Evolutionary conservation across 2,113 vertebrate species (phyloP).

Genomic region (Crocuta crocuta): DNA sequence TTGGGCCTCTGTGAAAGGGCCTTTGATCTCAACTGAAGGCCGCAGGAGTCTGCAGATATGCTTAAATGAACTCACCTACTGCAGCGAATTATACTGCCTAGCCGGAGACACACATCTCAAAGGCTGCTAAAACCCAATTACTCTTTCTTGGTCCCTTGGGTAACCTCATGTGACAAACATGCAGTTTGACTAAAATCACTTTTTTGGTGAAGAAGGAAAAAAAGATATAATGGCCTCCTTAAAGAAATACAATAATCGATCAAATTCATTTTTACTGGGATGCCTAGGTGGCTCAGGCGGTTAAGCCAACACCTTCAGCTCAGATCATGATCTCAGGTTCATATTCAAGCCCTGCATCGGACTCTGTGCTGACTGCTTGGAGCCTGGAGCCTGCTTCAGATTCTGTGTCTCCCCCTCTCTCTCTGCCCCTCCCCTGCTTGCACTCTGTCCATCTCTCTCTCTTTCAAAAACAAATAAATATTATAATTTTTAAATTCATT

Average conservation of each 20-base stretch:
- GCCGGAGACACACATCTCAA: not conserved
- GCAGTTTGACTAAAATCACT: not conserved
- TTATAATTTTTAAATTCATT: not conserved
- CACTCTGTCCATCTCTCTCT: too few relatives aligned
- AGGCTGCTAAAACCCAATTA: not conserved
- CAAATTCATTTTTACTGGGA: not conserved
- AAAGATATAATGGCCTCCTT: not conserved
- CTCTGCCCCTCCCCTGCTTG: too few relatives aligned
- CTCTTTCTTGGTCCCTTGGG: not conserved
- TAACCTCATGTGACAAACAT: not conserved
- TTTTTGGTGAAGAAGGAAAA: not conserved
- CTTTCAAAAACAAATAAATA: too few relatives aligned
- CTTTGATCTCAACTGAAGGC: not conserved
- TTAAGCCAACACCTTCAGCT: too few relatives aligned
- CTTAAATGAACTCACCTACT: not conserved
- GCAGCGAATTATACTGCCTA: not conserved
- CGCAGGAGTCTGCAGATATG: not conserved
- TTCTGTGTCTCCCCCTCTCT: too few relatives aligned
- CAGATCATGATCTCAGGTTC: too few relatives aligned
- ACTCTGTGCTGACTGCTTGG: too few relatives aligned
- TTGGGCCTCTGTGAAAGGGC: not conserved
- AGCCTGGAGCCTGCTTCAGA: too few relatives aligned
- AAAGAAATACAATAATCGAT: not conserved
- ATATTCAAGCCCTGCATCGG: too few relatives aligned
- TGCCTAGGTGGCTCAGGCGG: too few relatives aligned